phyloP scores from a whole-genome alignment of 2,797 vertebrate genomes.

The Chaenodraco wilsoni region DNA sequence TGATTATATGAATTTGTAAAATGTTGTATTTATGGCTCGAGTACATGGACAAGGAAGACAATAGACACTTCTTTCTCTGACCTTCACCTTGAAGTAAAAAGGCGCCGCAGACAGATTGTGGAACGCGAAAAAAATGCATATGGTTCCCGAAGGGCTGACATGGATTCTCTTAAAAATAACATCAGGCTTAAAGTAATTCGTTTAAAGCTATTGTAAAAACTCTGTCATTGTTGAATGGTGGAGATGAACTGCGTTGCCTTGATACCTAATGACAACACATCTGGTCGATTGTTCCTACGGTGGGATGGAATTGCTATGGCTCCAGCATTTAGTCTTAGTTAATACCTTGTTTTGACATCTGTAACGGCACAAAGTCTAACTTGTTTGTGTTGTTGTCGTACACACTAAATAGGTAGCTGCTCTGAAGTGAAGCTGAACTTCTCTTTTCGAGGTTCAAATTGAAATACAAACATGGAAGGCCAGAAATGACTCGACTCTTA shows the following conservation, averaged over 20 bases:
- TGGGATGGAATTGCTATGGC: conserved; percentile 57
- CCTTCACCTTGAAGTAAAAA: conserved; percentile 64
- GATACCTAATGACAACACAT: conserved; percentile 75
- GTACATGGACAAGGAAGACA: conserved; percentile 5
- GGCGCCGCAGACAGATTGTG: conserved; percentile 58
- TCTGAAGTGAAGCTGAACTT: conserved; percentile 19
- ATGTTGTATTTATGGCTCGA: conserved; percentile 27
- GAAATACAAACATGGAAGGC: conserved; percentile 21
- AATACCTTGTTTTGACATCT: conserved; percentile 73
- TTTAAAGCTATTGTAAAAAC: conserved; percentile 58
- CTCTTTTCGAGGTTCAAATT: conserved; percentile 57
- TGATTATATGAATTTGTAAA: conserved; percentile 53
- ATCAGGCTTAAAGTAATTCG: conserved; percentile 56
- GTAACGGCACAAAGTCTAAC: conserved; percentile 39
- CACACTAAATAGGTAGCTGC: conserved; percentile 44
- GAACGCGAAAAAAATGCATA: conserved; percentile 59
- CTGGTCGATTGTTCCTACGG: conserved; percentile 64
- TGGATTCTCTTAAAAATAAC: conserved; percentile 54
- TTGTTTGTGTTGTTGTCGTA: conserved; percentile 51
- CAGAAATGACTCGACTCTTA: conserved; percentile 14
- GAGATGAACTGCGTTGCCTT: conserved; percentile 53
- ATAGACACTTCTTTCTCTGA: conserved; percentile 26
- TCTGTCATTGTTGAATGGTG: conserved; percentile 66
- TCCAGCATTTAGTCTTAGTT: conserved; percentile 65
- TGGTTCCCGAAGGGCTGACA: conserved; percentile 53